Percentiles rank a stretch among this genome's conserved stretches.
Evolutionary conservation across 2,888 invertebrate species (phyloP).

Genomic region (Elmis aenea): DNA sequence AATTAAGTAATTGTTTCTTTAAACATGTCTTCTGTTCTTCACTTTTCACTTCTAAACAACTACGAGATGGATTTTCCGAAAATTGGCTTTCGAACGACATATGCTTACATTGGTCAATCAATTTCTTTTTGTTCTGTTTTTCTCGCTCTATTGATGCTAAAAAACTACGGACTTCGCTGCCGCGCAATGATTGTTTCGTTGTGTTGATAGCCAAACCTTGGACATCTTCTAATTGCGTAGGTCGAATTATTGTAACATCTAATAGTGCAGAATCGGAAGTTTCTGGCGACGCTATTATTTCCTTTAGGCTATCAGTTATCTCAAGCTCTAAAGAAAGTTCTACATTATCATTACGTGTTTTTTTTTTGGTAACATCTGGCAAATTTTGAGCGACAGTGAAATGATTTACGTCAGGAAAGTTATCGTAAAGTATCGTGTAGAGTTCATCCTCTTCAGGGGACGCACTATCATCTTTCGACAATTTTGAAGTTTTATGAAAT

Average conservation of each 20-base stretch:
- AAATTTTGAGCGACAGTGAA: too few species aligned
- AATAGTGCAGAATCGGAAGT: conserved; percentile 33
- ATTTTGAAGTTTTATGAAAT: neutral
- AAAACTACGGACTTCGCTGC: conserved; percentile 26
- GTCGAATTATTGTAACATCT: conserved; percentile 41
- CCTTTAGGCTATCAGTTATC: conserved; percentile 36
- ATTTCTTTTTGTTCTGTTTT: conserved; percentile 25
- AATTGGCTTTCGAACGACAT: neutral
- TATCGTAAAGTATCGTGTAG: conserved; percentile 17
- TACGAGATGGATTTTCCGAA: neutral
- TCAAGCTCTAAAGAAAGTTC: conserved; percentile 40
- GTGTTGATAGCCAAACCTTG: neutral
- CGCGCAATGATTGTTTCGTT: neutral
- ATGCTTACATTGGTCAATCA: conserved; percentile 24
- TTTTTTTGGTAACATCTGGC: too few species aligned
- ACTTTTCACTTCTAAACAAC: neutral
- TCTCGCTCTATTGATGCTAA: conserved; percentile 33
- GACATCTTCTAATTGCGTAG: conserved; percentile 24
- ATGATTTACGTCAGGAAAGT: neutral
- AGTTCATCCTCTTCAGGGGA: conserved; percentile 11
- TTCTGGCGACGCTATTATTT: conserved; percentile 33
- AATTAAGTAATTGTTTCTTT: too few species aligned
- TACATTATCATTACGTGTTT: too few species aligned
- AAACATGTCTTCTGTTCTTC: too few species aligned
- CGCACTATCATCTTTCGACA: too few species aligned